Conservation (phyloP, 2,113 vertebrate species). For the Butastur rufipennis region DNA sequence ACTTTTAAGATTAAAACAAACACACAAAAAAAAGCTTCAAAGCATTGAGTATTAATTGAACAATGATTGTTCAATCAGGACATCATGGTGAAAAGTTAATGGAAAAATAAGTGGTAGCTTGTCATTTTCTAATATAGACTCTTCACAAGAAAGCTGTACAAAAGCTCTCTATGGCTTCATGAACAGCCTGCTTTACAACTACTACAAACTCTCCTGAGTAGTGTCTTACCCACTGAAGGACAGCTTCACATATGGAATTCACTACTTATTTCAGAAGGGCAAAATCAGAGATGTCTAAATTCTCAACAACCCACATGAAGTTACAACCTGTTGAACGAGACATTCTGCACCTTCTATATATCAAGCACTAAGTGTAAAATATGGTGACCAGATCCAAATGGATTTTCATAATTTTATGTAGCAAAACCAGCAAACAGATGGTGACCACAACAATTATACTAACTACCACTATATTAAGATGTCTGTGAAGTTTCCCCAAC, state of each 20-base stretch:
- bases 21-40: not conserved
- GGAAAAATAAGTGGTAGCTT: not conserved
- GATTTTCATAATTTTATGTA: not conserved
- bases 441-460: not conserved
- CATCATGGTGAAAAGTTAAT: not conserved
- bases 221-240: not conserved
- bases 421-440: not conserved
- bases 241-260: not conserved
- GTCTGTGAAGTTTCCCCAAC: not conserved
- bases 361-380: not conserved
- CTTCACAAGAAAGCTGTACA: not conserved
- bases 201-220: not conserved
- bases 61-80: not conserved
- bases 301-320: not conserved
- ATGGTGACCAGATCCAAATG: not conserved
- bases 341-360: not conserved
- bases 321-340: not conserved
- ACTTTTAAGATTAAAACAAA: not conserved
- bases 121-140: not conserved
- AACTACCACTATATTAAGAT: not conserved
- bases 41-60: not conserved
- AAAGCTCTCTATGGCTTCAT: not conserved
- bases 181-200: not conserved
- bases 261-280: not conserved
- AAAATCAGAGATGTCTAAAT: not conserved